phyloP scores from a whole-genome alignment of 1,140 invertebrate species.

The Nasonia longicornis region DNA sequence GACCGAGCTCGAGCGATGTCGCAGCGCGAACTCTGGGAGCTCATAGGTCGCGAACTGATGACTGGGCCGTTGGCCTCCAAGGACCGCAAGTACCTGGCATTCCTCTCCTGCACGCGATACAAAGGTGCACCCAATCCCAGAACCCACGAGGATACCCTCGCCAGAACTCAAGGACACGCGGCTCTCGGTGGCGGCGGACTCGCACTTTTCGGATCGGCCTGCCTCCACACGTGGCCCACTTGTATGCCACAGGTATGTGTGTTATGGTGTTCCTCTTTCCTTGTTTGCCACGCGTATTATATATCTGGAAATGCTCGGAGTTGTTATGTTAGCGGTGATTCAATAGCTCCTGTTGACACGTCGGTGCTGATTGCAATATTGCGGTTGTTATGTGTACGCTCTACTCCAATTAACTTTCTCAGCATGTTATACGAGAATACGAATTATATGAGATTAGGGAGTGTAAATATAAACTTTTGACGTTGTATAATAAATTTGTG shows the following conservation, averaged over 20 bases:
- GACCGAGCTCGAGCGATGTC: conserved; percentile 79
- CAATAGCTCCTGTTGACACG: too few species aligned
- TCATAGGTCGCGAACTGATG: conserved; percentile 86
- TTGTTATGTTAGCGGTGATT: too few species aligned
- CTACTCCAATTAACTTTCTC: too few species aligned
- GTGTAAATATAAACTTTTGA: too few species aligned
- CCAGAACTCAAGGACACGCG: conserved; percentile 84
- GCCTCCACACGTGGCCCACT: conserved; percentile 91
- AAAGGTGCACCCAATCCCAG: conserved; percentile 71
- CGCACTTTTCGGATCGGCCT: conserved; percentile 90
- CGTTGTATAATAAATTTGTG: too few species aligned
- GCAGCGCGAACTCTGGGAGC: conserved; percentile 86
- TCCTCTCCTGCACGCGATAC: conserved; percentile 89
- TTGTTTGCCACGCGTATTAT: too few species aligned
- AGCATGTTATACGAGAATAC: too few species aligned
- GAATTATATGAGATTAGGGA: too few species aligned
- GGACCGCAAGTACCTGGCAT: conserved; percentile 87
- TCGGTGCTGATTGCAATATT: too few species aligned
- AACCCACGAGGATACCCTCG: conserved; percentile 81
- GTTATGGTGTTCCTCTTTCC: background rate
- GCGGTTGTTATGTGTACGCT: too few species aligned
- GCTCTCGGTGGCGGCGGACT: conserved; percentile 91
- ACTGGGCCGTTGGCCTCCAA: conserved; percentile 73
- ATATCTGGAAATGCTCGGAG: too few species aligned
- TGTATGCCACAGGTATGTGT: conserved; percentile 76